Conservation (phyloP, 1,140 invertebrate species). For the Tenebrio molitor region DNA sequence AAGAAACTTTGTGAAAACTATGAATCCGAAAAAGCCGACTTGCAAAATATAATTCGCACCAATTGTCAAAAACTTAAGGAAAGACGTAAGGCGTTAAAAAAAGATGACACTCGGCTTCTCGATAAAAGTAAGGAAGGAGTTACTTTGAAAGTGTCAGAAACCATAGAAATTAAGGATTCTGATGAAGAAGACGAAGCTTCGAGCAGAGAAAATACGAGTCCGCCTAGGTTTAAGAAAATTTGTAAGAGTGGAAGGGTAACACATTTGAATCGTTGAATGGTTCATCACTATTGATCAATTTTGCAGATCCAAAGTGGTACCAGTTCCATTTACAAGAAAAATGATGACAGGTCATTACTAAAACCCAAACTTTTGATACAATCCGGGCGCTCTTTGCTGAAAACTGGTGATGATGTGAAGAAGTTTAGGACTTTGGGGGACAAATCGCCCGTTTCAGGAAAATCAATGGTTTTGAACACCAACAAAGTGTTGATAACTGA, state of each 20-base stretch:
- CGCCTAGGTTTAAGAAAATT: neutral
- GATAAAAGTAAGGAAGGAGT: neutral
- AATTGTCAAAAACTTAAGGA: neutral
- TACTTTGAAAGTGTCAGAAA: slow-evolving; percentile 5
- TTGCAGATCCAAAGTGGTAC: neutral
- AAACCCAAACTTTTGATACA: neutral
- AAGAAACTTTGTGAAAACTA: slow-evolving; percentile 26
- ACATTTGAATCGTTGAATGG: neutral
- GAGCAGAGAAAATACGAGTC: neutral
- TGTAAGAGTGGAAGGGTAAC: slow-evolving; percentile 12
- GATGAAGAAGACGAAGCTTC: slow-evolving; percentile 35
- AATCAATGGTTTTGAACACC: neutral
- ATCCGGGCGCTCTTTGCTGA: neutral
- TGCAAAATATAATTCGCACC: neutral
- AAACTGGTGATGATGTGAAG: neutral
- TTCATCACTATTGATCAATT: neutral
- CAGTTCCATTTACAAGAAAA: neutral
- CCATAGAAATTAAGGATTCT: slow-evolving; percentile 32
- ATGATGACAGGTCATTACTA: neutral
- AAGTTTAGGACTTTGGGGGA: too few relatives aligned
- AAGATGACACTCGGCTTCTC: too few relatives aligned
- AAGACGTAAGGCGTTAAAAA: neutral
- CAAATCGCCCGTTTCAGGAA: too few relatives aligned
- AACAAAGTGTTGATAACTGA: neutral
- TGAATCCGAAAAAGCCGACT: slow-evolving; percentile 18